Base-by-base conservation (phyloP, 2,888 invertebrate genomes). In the Toxonevra muliebris region DNA sequence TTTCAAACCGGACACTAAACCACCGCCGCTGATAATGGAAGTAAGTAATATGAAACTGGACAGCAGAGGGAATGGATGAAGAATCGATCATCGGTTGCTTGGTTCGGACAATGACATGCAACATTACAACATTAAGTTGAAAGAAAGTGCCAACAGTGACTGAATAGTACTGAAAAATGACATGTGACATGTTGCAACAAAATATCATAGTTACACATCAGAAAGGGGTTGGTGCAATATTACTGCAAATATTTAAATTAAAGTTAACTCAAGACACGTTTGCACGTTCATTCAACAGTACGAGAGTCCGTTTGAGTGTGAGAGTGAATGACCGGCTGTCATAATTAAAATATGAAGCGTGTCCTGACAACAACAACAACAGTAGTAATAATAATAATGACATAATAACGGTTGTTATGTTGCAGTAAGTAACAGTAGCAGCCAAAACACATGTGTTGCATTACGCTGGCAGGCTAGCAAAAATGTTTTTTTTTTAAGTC, bases 271-370 rank as follows among this genome's bases (percentile, higher is more conserved):
- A 48, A 48, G 0, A 48, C 48, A 11, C 13, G 48, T 48, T 48
- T 7, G 15, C 48, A 48, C 48, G 13, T 48, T 48, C 13, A 11
- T 11, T 13, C 15, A n/a, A 12, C 48, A n/a, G 15, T 5, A 5
- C 15, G 9, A 2, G 48, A 2, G 10, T 2, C 48, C 48, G 48
- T 13, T 12, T 48, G 15, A n/a, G 13, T 48, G 15, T 48, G 13
- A n/a, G 48, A 15, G 5, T 15, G n/a, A 48, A 5, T 13, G 40
- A 40, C 57, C 69, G 69, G 68, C 71, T 72, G 70, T 72, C 70
- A 72, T 70, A 70, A 72, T 72, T 69, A 69, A 69, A 72, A 69
- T 71, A 71, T 72, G 69, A 72, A 71, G 72, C 67, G 70, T 72
- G 72, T 71, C 72, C 52, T 63, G 63, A n/a, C 48, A 48, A 11